Evolutionary conservation across 2,888 invertebrate genomes (phyloP).

Genomic region (Lomographa bimaculata): DNA sequence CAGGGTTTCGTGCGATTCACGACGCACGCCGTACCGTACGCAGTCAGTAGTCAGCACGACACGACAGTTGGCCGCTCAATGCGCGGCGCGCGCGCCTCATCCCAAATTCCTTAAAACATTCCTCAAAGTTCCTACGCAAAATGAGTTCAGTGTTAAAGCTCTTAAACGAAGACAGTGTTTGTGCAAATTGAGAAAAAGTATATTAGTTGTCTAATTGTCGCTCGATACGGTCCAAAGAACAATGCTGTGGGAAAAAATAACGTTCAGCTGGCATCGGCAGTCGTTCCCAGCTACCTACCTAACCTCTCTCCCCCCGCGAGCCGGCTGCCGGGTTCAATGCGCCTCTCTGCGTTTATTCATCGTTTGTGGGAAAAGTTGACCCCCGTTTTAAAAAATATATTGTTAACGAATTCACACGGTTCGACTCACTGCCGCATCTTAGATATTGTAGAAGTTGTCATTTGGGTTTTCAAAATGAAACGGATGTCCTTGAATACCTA

Average conservation of each 20-base stretch:
- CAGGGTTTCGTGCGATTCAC: conserved; percentile 76
- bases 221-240: conserved; percentile 80
- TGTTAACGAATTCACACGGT: conserved; percentile 82
- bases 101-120: conserved; percentile 53
- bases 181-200: conserved; percentile 56
- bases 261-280: conserved; percentile 83
- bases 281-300: conserved; percentile 82
- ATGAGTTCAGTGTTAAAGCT: conserved; percentile 53
- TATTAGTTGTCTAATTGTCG: conserved; percentile 56
- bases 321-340: conserved; percentile 82
- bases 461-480: conserved; percentile 14
- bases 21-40: conserved; percentile 57
- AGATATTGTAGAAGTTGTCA: conserved; percentile 36
- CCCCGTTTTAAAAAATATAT: conserved; percentile 78
- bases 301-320: conserved; percentile 75
- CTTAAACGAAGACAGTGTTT: conserved; percentile 44
- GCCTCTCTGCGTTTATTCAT: conserved; percentile 83
- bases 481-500: conserved; percentile 16
- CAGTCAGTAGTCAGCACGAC: conserved; percentile 64
- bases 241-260: conserved; percentile 85
- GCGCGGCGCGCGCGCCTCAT: conserved; percentile 77
- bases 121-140: conserved; percentile 63
- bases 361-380: conserved; percentile 84
- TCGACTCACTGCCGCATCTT: conserved; percentile 66
- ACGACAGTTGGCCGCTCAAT: conserved; percentile 72